Conservation (phyloP, 1,140 invertebrate species). For the Cydia amplana region DNA sequence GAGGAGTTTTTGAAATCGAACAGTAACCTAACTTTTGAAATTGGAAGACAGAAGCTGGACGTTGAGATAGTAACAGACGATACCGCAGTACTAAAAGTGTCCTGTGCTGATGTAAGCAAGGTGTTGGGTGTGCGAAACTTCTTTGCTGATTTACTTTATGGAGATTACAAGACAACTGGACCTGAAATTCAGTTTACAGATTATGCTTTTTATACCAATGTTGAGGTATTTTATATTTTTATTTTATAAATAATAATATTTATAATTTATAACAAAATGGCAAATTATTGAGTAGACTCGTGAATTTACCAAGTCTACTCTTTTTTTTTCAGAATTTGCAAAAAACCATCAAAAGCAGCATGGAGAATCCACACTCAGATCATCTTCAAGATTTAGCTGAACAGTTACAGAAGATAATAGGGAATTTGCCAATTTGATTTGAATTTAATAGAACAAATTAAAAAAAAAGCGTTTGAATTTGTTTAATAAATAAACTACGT, state of each 20-base stretch:
- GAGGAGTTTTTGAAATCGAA: conserved; percentile 57
- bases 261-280: not conserved
- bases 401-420: conserved; percentile 54
- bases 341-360: conserved; percentile 39
- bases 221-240: conserved; percentile 46
- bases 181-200: conserved; percentile 41
- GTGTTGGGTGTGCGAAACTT: conserved; percentile 58
- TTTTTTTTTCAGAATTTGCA: conserved; percentile 49
- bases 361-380: conserved; percentile 15
- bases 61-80: conserved; percentile 54
- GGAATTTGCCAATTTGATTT: conserved; percentile 50
- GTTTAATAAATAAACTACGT: too few relatives aligned
- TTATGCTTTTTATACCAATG: conserved; percentile 44
- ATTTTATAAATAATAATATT: conserved; percentile 9
- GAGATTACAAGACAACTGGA: conserved; percentile 37
- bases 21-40: conserved; percentile 45
- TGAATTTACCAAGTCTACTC: not conserved
- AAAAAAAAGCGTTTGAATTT: too few relatives aligned
- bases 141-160: conserved; percentile 50
- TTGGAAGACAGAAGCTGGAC: conserved; percentile 49
- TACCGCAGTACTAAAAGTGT: conserved; percentile 51
- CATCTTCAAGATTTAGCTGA: conserved; percentile 47
- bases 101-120: conserved; percentile 46
- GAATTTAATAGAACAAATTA: not conserved
- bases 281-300: not conserved